These are phyloP conservation scores for Drosophila cracens DNA, from an alignment of 2,888 invertebrate genomes.

Conservation along the genomic window DNA sequence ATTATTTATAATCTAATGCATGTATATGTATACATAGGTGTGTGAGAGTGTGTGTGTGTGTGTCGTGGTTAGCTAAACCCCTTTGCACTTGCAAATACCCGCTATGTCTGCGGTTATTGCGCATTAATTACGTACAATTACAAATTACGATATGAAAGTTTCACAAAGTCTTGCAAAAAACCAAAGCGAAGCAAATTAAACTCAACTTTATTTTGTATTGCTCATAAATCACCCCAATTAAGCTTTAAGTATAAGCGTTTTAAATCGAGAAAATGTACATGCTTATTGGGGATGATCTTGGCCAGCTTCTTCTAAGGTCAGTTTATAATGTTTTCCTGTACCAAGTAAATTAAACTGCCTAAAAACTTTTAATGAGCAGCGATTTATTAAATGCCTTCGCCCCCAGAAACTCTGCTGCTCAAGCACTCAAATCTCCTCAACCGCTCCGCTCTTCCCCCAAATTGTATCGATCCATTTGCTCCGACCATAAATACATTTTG, in stretches of 20 bases:
- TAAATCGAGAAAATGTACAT: background rate
- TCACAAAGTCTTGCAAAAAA: conserved; percentile 40
- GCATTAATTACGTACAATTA: conserved; percentile 77
- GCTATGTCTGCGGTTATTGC: conserved; percentile 47
- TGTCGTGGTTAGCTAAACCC: conserved; percentile 41
- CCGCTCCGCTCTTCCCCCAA: background rate
- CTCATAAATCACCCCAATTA: conserved; percentile 55
- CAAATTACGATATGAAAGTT: conserved; percentile 63
- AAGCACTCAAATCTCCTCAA: conserved; percentile 5
- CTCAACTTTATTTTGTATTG: conserved; percentile 6
- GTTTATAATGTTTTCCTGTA: conserved; percentile 17
- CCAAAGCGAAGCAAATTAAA: background rate
- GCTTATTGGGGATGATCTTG: background rate
- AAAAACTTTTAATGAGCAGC: conserved; percentile 70
- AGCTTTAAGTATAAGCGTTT: conserved; percentile 31
- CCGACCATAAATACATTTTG: conserved; percentile 59
- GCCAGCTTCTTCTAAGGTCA: conserved; percentile 15
- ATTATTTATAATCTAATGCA: conserved; percentile 68
- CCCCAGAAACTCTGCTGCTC: background rate
- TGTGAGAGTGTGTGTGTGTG: conserved; percentile 13
- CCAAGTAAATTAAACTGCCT: conserved; percentile 60
- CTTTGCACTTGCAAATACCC: conserved; percentile 24
- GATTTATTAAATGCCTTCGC: conserved; percentile 62
- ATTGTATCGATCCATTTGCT: conserved; percentile 65
- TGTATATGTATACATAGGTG: background rate